phyloP scores from a whole-genome alignment of 2,113 vertebrate genomes.

The Eleginops maclovinus region DNA sequence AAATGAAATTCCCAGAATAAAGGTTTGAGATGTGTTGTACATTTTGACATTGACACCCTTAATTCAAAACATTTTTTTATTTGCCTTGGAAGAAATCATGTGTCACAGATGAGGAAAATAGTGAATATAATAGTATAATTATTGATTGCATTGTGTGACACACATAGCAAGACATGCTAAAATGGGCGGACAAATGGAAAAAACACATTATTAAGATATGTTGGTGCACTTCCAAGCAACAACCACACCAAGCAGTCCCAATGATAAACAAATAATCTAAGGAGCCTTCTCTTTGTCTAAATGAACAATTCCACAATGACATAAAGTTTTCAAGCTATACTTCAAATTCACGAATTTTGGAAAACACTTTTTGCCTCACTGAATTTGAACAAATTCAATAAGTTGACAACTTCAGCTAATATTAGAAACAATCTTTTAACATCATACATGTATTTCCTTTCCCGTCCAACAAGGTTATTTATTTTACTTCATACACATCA shows the following conservation, averaged over 20 bases:
- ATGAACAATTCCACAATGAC: slow-evolving; percentile 27
- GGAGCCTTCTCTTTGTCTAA: not conserved
- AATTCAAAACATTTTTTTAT: not conserved
- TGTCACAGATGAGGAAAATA: no score
- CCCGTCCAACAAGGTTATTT: not conserved
- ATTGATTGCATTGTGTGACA: not conserved
- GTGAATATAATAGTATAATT: not conserved
- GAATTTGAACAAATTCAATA: slow-evolving; percentile 29
- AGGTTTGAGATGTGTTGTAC: slow-evolving; percentile 8
- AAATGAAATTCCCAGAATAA: slow-evolving; percentile 6
- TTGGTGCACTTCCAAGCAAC: not conserved
- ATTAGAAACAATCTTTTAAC: slow-evolving; percentile 1
- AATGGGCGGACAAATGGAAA: not conserved
- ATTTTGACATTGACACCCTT: slow-evolving; percentile 19
- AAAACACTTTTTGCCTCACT: slow-evolving; percentile 30
- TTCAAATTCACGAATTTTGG: slow-evolving; percentile 45
- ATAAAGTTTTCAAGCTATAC: slow-evolving; percentile 26
- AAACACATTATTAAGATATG: not conserved
- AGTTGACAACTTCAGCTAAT: not conserved
- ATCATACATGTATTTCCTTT: not conserved
- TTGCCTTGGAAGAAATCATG: no score
- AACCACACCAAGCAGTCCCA: slow-evolving; percentile 5
- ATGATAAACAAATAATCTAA: not conserved
- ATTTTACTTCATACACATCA: slow-evolving; percentile 11
- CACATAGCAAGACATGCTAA: not conserved